Conservation (phyloP, 2,797 vertebrate genomes). For the Odontamblyopus lacepedii region DNA sequence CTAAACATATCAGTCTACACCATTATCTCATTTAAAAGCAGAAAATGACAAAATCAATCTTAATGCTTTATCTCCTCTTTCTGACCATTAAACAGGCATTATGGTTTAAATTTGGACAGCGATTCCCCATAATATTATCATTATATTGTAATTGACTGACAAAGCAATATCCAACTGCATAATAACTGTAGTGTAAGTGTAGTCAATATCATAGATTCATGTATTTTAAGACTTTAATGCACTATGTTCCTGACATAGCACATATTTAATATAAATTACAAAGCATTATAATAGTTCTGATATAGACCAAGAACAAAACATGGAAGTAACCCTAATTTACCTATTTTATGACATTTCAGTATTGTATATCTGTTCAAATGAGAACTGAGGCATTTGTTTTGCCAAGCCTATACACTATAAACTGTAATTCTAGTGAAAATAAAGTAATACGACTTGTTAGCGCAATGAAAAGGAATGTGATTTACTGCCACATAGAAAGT, state of each 20-base stretch:
- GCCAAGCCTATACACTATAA: background rate
- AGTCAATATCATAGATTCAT: background rate
- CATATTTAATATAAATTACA: too few species aligned
- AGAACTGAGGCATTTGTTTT: background rate
- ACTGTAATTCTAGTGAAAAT: background rate
- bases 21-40: background rate
- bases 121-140: background rate
- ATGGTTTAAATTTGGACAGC: constrained; percentile 11
- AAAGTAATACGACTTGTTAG: background rate
- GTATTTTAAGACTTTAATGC: background rate
- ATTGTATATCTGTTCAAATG: background rate
- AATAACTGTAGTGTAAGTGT: background rate
- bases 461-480: too few species aligned
- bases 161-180: background rate
- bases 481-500: background rate
- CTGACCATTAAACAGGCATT: constrained; percentile 13
- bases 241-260: background rate
- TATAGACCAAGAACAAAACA: too few species aligned
- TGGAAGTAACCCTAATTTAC: too few species aligned
- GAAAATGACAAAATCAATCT: constrained; percentile 16
- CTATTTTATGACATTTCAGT: too few species aligned
- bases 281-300: too few species aligned
- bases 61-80: constrained; percentile 13
- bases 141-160: background rate
- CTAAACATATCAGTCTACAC: background rate